Percentiles rank a stretch among this genome's conserved stretches.
Conservation (phyloP, 2,113 vertebrate species). For the Meriones unguiculatus region DNA sequence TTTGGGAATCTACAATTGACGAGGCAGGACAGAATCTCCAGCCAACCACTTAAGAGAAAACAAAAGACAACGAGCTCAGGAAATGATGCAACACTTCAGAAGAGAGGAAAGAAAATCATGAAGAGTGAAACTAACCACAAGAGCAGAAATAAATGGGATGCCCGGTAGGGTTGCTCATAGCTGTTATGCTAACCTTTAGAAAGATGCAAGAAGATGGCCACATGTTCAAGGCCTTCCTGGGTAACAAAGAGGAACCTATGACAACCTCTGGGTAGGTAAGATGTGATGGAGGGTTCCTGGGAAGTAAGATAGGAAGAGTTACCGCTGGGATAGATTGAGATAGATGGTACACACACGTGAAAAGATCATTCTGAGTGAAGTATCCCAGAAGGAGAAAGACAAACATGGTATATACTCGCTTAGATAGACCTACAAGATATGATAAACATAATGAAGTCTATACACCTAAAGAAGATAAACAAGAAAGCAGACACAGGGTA, state of each 20-base stretch:
- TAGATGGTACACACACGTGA: too few species aligned
- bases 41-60: neutral
- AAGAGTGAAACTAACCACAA: neutral
- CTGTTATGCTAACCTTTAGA: neutral
- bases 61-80: neutral
- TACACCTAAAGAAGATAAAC: too few species aligned
- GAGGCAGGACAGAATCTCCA: neutral
- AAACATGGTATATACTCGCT: too few species aligned
- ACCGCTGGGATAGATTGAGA: neutral
- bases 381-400: too few species aligned
- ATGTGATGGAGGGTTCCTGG: neutral
- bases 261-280: neutral
- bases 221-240: neutral
- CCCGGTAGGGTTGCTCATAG: neutral
- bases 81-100: neutral
- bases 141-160: neutral
- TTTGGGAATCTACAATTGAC: neutral
- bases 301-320: neutral
- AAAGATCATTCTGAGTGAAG: neutral
- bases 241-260: neutral
- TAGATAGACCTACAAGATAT: too few species aligned
- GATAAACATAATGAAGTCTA: too few species aligned
- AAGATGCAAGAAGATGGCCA: neutral
- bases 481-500: too few species aligned
- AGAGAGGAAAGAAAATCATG: neutral